A percentile compares a stretch with the other conserved stretches of the same genome.
Conservation (phyloP, 1,140 invertebrate species). For the Kradibia gibbosae region DNA sequence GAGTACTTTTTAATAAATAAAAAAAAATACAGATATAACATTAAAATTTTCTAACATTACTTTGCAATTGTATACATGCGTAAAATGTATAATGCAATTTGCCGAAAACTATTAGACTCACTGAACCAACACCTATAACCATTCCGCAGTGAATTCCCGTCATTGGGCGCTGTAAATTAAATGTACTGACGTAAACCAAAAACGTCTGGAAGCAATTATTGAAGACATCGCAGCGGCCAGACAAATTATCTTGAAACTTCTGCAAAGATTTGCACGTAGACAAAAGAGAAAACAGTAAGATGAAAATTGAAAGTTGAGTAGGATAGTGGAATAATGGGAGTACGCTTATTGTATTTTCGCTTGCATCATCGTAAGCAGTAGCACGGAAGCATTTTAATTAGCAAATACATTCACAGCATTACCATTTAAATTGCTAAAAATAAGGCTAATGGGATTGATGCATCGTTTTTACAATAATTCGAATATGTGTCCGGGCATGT, state of each 20-base stretch:
- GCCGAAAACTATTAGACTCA: no score
- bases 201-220: not conserved
- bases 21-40: no score
- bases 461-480: slow-evolving; percentile 56
- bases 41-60: no score
- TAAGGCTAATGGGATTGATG: slow-evolving; percentile 55
- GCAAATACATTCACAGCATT: slow-evolving; percentile 62
- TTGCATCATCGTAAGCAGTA: slow-evolving; percentile 60
- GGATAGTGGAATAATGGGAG: not conserved
- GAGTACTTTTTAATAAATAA: no score
- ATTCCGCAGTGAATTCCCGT: no score
- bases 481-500: slow-evolving; percentile 32
- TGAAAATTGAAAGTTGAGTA: not conserved
- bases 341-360: slow-evolving; percentile 41
- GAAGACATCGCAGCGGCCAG: slow-evolving; percentile 41
- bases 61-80: no score
- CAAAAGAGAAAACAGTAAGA: not conserved
- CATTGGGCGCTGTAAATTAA: no score
- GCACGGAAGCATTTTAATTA: slow-evolving; percentile 56
- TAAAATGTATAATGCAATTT: no score
- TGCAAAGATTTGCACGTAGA: slow-evolving; percentile 55
- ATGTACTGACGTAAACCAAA: not conserved
- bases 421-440: slow-evolving; percentile 57
- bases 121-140: no score
- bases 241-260: slow-evolving; percentile 54